phyloP scores from a whole-genome alignment of 2,888 invertebrate species.

The Deilephila porcellus region DNA sequence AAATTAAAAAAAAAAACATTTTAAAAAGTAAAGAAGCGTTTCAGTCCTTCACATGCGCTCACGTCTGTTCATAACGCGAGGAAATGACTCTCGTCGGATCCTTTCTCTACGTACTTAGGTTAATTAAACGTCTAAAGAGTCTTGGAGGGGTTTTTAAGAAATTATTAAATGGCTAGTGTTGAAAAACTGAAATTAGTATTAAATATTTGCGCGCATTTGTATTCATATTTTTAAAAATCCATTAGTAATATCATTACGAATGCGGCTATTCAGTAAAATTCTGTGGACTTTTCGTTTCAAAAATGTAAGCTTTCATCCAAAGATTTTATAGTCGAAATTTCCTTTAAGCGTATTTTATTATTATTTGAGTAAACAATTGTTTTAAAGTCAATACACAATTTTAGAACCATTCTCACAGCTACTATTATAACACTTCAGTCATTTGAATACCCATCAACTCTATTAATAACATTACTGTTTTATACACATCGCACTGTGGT shows the following conservation, averaged over 20 bases:
- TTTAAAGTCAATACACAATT: no score
- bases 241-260: background rate
- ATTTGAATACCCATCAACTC: background rate
- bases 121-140: conserved; percentile 58
- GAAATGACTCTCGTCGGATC: conserved; percentile 47
- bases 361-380: no score
- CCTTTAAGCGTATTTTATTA: no score
- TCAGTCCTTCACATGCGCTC: conserved; percentile 51
- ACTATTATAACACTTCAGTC: no score
- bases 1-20: background rate
- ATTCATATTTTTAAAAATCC: background rate
- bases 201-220: background rate
- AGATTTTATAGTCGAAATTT: no score
- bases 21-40: conserved; percentile 26
- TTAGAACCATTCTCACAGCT: no score
- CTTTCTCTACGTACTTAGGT: conserved; percentile 49
- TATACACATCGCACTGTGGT: background rate
- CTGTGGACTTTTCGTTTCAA: background rate
- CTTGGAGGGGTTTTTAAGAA: conserved; percentile 24
- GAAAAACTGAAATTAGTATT: conserved; percentile 9
- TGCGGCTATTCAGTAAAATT: background rate
- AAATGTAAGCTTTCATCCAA: no score
- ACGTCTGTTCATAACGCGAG: conserved; percentile 58
- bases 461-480: background rate
- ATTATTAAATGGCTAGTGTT: conserved; percentile 29